Evolutionary conservation across 2,797 vertebrate genomes (phyloP).

Genomic region (Notolepis coatsorum): DNA sequence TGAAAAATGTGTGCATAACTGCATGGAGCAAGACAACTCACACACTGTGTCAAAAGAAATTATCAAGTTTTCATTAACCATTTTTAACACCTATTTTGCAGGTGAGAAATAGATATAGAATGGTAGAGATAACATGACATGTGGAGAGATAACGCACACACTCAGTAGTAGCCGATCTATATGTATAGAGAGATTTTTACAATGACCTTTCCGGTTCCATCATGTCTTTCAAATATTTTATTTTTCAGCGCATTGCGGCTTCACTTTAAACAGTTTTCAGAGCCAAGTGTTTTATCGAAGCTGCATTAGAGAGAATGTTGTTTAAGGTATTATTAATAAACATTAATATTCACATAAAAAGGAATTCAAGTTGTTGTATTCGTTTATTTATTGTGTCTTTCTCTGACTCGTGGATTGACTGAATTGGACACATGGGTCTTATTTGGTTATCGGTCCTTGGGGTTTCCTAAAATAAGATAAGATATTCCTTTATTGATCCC

Average conservation of each 20-base stretch:
- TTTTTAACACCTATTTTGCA: conserved; percentile 32
- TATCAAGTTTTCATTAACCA: conserved; percentile 31
- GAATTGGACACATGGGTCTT: not conserved
- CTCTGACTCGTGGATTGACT: not conserved
- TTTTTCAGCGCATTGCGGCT: conserved; percentile 48
- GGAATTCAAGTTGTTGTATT: conserved; percentile 27
- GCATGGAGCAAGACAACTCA: conserved; percentile 26
- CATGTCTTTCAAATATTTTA: conserved; percentile 36
- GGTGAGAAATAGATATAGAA: conserved; percentile 10
- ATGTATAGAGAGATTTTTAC: conserved; percentile 52
- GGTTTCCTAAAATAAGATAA: no score
- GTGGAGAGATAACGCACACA: conserved; percentile 27
- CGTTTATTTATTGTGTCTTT: conserved; percentile 4
- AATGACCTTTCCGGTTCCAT: conserved; percentile 40
- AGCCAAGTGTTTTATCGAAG: conserved; percentile 58
- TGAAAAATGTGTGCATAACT: conserved; percentile 37
- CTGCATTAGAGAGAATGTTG: conserved; percentile 57
- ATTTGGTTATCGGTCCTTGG: no score
- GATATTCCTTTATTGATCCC: no score
- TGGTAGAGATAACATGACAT: conserved; percentile 13
- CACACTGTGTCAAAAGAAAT: conserved; percentile 19
- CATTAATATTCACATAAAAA: conserved; percentile 21
- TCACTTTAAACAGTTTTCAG: conserved; percentile 34
- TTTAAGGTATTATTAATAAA: conserved; percentile 68
- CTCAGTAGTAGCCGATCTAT: conserved; percentile 28